Base-by-base conservation (phyloP, 2,113 vertebrate species). In the Axis porcinus region DNA sequence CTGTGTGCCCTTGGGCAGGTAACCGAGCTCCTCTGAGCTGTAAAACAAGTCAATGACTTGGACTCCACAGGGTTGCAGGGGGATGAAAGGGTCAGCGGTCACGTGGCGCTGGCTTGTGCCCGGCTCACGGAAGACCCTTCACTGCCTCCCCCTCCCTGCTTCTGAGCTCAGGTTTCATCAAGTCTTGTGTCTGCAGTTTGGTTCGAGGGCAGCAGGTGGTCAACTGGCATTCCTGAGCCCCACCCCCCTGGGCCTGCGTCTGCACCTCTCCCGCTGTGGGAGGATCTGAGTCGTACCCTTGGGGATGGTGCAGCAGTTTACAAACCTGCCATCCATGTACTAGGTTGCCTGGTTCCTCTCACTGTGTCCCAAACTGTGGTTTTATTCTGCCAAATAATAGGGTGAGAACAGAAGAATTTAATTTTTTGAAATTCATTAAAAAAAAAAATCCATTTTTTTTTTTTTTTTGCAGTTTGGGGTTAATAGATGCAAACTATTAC, bases 231-330 rank as follows among this genome's bases (percentile, higher is more conserved):
- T 86, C 60, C 54, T 21, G 79, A 54, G 30, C 62, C 16, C 28
- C 40, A n/a, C 25, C n/a, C 4, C 4, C 54, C 28, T 3, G 88
- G 43, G 27, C 5, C 13, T 0, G 5, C 0, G 0, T 14, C 45
- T n/a, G 95, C 6, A 9, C 67, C 43, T 16, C 14, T 17, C 3
- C 5, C n/a, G 7, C 40, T 2, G 0, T 6, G 21, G 40, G 7
- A 50, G 43, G 5, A 7, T 25, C 64, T 40, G 12, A 21, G 83
- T 14, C 28, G 7, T 17, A 2, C 28, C n/a, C 62, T 47, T 3
- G 43, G 52, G 86, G 50, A 23, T 0, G 1, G 7, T 6, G 2
- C 33, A 6, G 36, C 16, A 2, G 10, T 52, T 28, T 1, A 5
- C 62, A 84, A 36, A 17, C 30, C 50, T 52, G 89, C 70, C 36